phyloP scores from a whole-genome alignment of 2,888 invertebrate genomes.

The Metacarcinus magister region DNA sequence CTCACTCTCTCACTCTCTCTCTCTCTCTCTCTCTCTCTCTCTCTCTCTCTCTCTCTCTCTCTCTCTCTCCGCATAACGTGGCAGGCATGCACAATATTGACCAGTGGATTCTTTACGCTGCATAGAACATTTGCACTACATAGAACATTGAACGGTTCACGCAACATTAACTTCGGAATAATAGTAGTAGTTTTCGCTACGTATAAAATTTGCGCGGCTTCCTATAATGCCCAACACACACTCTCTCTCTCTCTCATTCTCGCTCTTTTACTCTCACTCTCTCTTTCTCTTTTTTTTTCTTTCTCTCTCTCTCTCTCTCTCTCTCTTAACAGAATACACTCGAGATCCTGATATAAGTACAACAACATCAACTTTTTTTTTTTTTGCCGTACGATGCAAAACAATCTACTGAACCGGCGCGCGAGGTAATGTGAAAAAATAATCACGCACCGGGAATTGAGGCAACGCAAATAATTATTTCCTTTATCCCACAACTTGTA shows the following conservation, averaged over 20 bases:
- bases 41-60: slow-evolving; percentile 26
- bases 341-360: not conserved
- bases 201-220: not conserved
- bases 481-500: not conserved
- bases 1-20: not conserved
- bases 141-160: slow-evolving; percentile 30
- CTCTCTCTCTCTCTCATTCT: slow-evolving; percentile 10
- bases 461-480: not conserved
- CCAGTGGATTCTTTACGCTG: slow-evolving; percentile 12
- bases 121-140: slow-evolving; percentile 45
- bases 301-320: slow-evolving; percentile 45
- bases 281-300: slow-evolving; percentile 2
- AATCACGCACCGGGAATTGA: not conserved
- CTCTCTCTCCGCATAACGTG: slow-evolving; percentile 8
- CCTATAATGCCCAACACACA: not conserved
- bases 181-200: slow-evolving; percentile 48
- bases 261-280: not conserved
- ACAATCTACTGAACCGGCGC: not conserved
- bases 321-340: not conserved
- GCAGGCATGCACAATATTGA: slow-evolving; percentile 35
- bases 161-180: slow-evolving; percentile 15
- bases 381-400: not conserved
- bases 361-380: not conserved
- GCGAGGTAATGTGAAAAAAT: not conserved
- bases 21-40: slow-evolving; percentile 26